Evolutionary conservation across 1,140 invertebrate species (phyloP).

Genomic region (Pseudachorutes palmiensis): DNA sequence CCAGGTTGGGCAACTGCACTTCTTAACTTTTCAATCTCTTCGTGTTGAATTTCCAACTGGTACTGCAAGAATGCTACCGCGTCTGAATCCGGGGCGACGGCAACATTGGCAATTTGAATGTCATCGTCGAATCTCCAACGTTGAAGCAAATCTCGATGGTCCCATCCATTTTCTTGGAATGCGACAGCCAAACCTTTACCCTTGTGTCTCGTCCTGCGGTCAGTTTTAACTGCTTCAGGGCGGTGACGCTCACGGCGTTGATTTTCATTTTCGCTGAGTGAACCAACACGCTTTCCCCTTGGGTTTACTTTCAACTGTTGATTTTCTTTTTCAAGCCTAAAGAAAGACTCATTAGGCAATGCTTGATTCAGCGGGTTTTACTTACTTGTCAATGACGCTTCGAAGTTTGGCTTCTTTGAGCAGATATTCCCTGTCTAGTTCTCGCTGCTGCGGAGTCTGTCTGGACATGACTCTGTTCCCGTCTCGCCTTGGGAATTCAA

Average conservation of each 20-base stretch:
- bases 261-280: background rate
- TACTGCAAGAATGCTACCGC: constrained; percentile 32
- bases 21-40: constrained; percentile 27
- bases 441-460: background rate
- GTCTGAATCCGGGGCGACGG: constrained; percentile 10
- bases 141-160: no score
- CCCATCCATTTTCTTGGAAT: background rate
- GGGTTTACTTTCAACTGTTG: background rate
- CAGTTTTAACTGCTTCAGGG: background rate
- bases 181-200: no score
- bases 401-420: constrained; percentile 9
- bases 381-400: constrained; percentile 12
- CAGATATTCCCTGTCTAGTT: background rate
- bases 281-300: background rate
- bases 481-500: background rate
- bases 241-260: background rate
- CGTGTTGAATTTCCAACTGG: constrained; percentile 27
- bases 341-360: background rate
- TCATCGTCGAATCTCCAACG: background rate
- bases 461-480: background rate
- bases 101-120: background rate
- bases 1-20: background rate
- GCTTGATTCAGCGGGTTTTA: background rate
- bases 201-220: no score
- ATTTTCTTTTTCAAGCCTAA: constrained; percentile 2